phyloP scores from a whole-genome alignment of 2,888 invertebrate species.

The Quadroppia sp. region DNA sequence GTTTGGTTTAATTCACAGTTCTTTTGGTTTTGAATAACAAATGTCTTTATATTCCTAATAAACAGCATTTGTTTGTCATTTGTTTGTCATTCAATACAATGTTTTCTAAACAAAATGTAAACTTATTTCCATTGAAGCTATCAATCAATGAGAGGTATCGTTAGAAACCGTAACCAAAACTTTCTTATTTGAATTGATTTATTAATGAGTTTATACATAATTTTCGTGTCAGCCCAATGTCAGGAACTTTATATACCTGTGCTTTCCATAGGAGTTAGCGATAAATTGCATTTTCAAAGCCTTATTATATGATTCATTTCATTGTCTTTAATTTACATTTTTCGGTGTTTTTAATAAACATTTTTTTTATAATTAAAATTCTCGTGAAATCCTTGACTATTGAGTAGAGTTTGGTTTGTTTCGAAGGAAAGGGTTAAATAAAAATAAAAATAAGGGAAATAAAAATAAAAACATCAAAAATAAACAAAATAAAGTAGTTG shows the following conservation, averaged over 20 bases:
- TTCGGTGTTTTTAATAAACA: not conserved
- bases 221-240: not conserved
- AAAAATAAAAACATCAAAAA: conserved; percentile 9
- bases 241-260: not conserved
- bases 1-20: not conserved
- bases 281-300: conserved; percentile 13
- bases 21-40: not conserved
- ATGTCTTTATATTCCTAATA: not conserved
- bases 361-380: not conserved
- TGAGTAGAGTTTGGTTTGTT: conserved; percentile 12
- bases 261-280: not conserved
- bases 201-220: too few species aligned
- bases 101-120: too few species aligned
- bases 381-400: conserved; percentile 25
- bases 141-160: too few species aligned
- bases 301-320: not conserved
- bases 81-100: not conserved
- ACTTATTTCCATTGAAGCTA: too few species aligned
- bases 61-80: not conserved
- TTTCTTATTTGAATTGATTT: too few species aligned
- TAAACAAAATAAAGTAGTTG: conserved; percentile 8
- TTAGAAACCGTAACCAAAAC: too few species aligned
- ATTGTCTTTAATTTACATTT: not conserved
- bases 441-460: not conserved
- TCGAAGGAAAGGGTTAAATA: not conserved